A percentile compares a stretch with the other conserved stretches of the same genome.
Conservation (phyloP, 2,888 invertebrate genomes). For the Eristalis intricaria region DNA sequence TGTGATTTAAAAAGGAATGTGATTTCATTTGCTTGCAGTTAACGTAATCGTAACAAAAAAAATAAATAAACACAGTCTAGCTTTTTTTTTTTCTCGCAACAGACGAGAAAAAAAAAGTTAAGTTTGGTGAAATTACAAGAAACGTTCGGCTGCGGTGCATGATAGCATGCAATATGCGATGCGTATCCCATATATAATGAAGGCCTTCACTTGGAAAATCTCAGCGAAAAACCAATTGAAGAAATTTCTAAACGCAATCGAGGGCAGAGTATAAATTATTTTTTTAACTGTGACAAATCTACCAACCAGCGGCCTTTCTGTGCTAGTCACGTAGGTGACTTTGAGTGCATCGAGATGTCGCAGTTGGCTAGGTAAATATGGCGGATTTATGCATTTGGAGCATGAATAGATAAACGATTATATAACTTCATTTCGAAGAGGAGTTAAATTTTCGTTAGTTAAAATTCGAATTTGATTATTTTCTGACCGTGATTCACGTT, state of each 20-base stretch:
- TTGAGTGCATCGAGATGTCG: background rate
- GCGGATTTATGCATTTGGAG: background rate
- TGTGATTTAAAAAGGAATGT: slow-evolving; percentile 24
- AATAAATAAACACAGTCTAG: slow-evolving; percentile 9
- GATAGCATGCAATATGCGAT: slow-evolving; percentile 55
- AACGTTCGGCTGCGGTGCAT: slow-evolving; percentile 34
- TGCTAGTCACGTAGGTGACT: background rate
- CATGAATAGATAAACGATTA: background rate
- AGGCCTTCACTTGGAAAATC: slow-evolving; percentile 24
- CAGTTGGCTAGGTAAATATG: background rate
- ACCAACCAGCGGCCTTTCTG: background rate
- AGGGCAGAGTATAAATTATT: slow-evolving; percentile 22
- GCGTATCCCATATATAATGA: slow-evolving; percentile 60
- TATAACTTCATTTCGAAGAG: background rate
- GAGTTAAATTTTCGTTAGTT: no score
- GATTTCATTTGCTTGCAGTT: slow-evolving; percentile 55
- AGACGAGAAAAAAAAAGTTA: slow-evolving; percentile 21
- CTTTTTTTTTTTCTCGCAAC: no score
- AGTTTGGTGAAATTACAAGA: slow-evolving; percentile 51
- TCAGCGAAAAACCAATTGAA: slow-evolving; percentile 30
- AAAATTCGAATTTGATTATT: background rate
- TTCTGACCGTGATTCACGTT: background rate
- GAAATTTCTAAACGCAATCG: slow-evolving; percentile 26
- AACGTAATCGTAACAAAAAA: slow-evolving; percentile 53
- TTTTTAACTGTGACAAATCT: background rate